phyloP scores from a whole-genome alignment of 2,113 vertebrate species.

The Sinosuthora webbiana region DNA sequence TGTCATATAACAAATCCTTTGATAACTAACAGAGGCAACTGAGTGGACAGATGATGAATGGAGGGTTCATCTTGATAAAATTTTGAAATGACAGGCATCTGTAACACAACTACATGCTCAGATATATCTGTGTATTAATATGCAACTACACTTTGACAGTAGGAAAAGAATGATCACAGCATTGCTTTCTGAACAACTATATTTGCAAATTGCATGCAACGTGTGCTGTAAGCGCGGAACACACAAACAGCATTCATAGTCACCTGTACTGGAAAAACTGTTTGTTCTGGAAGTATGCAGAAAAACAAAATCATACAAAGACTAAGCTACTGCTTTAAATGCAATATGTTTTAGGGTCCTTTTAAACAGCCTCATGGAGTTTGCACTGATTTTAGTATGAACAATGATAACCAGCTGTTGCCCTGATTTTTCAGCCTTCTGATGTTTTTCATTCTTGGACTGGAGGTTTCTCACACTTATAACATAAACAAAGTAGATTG shows the following conservation, averaged over 20 bases:
- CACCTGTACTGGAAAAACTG: not conserved
- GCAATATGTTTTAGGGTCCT: fast-evolving
- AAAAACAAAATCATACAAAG: not conserved
- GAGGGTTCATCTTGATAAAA: not conserved
- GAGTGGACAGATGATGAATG: not conserved
- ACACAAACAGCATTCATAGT: not conserved
- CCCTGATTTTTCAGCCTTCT: too few species aligned
- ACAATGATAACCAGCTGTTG: not conserved
- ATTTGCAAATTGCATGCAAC: not conserved
- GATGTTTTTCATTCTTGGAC: too few species aligned
- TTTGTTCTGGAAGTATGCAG: not conserved
- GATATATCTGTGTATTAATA: not conserved
- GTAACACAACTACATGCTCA: not conserved
- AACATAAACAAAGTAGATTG: too few species aligned
- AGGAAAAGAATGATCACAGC: not conserved
- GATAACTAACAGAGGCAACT: not conserved
- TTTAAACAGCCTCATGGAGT: not conserved
- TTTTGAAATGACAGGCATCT: not conserved
- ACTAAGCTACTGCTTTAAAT: not conserved
- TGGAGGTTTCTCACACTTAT: too few species aligned
- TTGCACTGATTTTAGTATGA: not conserved
- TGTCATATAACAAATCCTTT: not conserved
- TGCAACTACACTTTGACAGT: not conserved
- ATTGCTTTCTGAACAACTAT: not conserved
- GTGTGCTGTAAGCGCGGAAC: not conserved